These are phyloP conservation scores for Zophobas atratus DNA, from an alignment of 1,140 invertebrate species.

Conservation along the genomic window DNA sequence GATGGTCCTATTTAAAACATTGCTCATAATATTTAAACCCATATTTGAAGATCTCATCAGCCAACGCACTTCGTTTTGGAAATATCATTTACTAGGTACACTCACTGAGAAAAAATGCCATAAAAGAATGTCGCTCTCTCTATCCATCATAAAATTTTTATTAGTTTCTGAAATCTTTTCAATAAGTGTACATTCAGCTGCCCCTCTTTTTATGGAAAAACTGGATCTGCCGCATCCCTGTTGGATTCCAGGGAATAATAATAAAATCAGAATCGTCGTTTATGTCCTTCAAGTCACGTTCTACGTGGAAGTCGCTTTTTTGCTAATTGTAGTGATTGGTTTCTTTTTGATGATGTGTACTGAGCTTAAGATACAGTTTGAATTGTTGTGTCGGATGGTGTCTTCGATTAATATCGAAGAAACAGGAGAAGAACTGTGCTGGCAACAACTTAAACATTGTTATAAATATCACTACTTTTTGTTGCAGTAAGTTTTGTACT, in stretches of 20 bases:
- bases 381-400: not conserved
- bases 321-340: not conserved
- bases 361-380: slow-evolving; percentile 9
- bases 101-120: too few species aligned
- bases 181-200: not conserved
- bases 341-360: not conserved
- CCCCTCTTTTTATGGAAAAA: not conserved
- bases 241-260: slow-evolving; percentile 13
- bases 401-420: not conserved
- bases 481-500: not conserved
- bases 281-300: not conserved
- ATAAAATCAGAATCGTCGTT: not conserved
- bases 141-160: not conserved
- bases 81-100: too few species aligned
- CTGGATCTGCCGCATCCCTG: not conserved
- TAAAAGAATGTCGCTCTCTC: too few species aligned
- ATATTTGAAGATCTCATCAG: too few species aligned
- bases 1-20: too few species aligned
- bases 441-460: not conserved
- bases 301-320: not conserved
- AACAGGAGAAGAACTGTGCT: slow-evolving; percentile 1
- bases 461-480: slow-evolving; percentile 11
- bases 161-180: not conserved
- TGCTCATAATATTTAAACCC: too few species aligned
- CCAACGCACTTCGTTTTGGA: too few species aligned